Evolutionary conservation across 2,888 invertebrate species (phyloP).

Genomic region (Cheilosia variabilis): DNA sequence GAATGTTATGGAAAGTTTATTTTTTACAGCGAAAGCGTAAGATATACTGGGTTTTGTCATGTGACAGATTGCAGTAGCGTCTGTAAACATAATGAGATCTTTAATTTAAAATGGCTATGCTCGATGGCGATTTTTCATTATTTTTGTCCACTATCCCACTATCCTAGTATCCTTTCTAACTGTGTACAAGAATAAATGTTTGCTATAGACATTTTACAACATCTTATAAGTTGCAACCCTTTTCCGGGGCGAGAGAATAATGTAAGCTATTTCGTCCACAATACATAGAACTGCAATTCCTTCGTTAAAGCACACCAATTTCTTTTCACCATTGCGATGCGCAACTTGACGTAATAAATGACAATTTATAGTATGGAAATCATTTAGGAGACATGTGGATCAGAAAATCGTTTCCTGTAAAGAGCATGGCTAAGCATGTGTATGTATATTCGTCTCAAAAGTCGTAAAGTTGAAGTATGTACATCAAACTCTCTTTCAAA

Average conservation of each 20-base stretch:
- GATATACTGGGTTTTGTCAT: constrained; percentile 23
- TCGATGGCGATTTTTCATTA: constrained; percentile 37
- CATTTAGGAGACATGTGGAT: too few species aligned
- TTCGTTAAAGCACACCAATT: neutral
- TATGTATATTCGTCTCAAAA: too few species aligned
- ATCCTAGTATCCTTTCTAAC: neutral
- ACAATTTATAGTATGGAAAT: too few species aligned
- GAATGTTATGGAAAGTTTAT: neutral
- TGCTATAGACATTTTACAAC: neutral
- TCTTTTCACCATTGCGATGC: neutral
- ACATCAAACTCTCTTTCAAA: too few species aligned
- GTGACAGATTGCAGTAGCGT: constrained; percentile 57
- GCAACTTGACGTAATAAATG: neutral
- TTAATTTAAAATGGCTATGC: too few species aligned
- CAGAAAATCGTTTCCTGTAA: too few species aligned
- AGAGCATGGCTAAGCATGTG: too few species aligned
- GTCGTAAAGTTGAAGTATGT: too few species aligned
- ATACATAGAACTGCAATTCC: too few species aligned
- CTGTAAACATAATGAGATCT: constrained; percentile 59
- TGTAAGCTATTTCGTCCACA: too few species aligned
- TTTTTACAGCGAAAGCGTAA: constrained; percentile 23
- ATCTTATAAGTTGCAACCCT: neutral
- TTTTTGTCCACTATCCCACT: neutral
- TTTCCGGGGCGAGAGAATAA: too few species aligned
- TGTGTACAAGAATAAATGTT: neutral